Conservation (phyloP, 2,888 invertebrate genomes). For the Papilio demoleus region DNA sequence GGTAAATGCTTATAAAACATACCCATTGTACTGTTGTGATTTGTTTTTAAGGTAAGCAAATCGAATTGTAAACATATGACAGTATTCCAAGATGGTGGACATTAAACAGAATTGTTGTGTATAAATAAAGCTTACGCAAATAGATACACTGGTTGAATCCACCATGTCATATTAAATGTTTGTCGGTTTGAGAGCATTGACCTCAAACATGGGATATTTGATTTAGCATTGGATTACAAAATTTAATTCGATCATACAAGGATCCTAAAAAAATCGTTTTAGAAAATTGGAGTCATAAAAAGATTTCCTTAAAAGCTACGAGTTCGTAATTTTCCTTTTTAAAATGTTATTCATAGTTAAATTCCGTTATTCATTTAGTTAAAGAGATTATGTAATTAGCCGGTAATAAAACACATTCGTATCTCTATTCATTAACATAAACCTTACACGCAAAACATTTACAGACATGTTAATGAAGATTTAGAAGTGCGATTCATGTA, state of each 20-base stretch:
- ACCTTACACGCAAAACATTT: conserved; percentile 23
- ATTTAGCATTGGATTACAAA: neutral
- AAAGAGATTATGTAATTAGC: neutral
- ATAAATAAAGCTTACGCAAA: conserved; percentile 35
- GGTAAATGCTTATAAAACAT: conserved; percentile 31
- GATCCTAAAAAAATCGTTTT: too few relatives aligned
- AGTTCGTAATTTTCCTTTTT: too few relatives aligned
- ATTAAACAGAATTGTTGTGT: conserved; percentile 28
- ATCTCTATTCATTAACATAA: conserved; percentile 8
- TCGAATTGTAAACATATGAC: conserved; percentile 31
- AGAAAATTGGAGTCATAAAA: too few relatives aligned
- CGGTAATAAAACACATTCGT: neutral
- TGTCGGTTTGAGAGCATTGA: conserved; percentile 29
- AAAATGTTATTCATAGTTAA: too few relatives aligned
- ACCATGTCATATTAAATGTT: conserved; percentile 30
- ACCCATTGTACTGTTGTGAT: conserved; percentile 8
- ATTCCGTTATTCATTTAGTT: neutral
- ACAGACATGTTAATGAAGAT: conserved; percentile 17
- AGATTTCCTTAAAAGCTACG: neutral
- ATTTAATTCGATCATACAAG: neutral
- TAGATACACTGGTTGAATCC: conserved; percentile 29
- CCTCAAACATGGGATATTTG: conserved; percentile 6
- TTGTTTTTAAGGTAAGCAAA: conserved; percentile 27
- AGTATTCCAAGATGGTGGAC: conserved; percentile 12
- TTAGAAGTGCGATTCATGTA: neutral